Evolutionary conservation across 2,888 invertebrate species (phyloP), one percentile per base, ranked within the genome.

Genomic region (Boloria euphrosyne): DNA sequence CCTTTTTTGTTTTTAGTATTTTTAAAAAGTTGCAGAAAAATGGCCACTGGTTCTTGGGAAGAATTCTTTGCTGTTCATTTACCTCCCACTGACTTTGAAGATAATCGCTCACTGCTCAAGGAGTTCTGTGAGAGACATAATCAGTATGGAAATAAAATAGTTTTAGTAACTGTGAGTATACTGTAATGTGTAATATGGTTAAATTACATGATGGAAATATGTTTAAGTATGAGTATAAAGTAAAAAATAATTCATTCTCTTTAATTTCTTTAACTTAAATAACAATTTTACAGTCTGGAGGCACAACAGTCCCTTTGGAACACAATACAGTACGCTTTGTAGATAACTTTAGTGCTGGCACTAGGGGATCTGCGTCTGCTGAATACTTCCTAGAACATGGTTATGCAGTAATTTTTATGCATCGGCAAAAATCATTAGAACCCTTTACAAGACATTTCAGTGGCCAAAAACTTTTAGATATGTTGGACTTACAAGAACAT

Each of bases 321-420:
- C 97, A 98, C 84, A 97, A 98, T 83, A 98, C 99, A 0, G 99
- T 99, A 0, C 94, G 99, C 60, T 99, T 97, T 88, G 98, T 99
- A 64, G 99, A 99, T 86, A 99, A 99, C 93, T 99, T 99, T 89
- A 99, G 99, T 85, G 97, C 98, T 17, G 99, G 99, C 54, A 98
- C 96, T 0, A 94, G 99, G 73, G 99, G 99, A 22, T 95, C 99
- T 0, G 95, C 97, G 0, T 99, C 99, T 0, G 96, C 99, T 0
- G 99, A 99, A 93, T 97, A 98, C 84, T 99, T 99, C 89, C 93
- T 99, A 50, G 95, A 96, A 73, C 89, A 90, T 49, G 91, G 89
- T 3, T 99, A 98, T 87, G 96, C 96, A 49, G 99, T 99, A 62
- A 96, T 99, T 80, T 99, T 99, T 90, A 94, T 99, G 93, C 95